Conservation (phyloP, 2,888 invertebrate species). For the Oxystoma pomonae region DNA sequence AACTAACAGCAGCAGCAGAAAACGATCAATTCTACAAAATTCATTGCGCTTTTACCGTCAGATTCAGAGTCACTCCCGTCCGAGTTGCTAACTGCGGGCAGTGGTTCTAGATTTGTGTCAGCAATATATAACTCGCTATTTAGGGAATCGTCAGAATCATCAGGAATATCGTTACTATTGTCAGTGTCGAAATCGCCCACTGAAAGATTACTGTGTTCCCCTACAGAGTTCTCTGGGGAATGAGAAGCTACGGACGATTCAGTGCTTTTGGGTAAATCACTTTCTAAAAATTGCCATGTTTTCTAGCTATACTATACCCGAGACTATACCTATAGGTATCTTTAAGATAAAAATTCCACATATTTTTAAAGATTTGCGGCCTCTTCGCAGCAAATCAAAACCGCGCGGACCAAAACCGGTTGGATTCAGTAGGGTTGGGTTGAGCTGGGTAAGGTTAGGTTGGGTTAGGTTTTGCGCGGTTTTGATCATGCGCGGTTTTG, state of each 20-base stretch:
- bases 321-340: no score
- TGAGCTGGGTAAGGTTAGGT: no score
- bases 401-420: no score
- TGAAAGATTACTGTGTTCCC: background rate
- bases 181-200: background rate
- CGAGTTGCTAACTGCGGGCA: background rate
- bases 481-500: no score
- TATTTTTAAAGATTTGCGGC: no score
- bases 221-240: background rate
- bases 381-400: no score
- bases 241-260: constrained; percentile 12
- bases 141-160: background rate
- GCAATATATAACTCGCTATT: background rate
- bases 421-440: no score
- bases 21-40: background rate
- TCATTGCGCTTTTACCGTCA: background rate
- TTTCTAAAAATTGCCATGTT: background rate
- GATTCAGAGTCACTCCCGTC: no score
- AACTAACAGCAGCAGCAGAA: no score
- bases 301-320: background rate
- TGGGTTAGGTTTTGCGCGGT: no score
- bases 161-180: background rate
- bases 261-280: constrained; percentile 6
- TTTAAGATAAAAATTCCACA: no score
- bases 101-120: background rate